Conservation (phyloP, 2,797 vertebrate genomes). For the Gouania willdenowi region DNA sequence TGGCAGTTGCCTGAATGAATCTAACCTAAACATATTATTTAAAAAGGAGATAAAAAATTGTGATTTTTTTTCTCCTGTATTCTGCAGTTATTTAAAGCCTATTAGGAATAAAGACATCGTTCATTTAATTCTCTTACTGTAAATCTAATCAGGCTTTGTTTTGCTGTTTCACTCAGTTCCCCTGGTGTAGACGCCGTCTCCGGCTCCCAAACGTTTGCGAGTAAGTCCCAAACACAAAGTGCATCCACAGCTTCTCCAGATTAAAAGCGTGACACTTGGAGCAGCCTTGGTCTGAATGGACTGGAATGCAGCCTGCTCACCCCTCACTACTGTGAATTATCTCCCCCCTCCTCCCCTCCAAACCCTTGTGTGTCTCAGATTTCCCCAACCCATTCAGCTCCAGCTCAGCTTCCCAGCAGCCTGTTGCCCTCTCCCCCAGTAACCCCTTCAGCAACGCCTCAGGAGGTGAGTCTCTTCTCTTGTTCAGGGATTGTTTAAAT, state of each 20-base stretch:
- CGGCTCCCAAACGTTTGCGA: constrained; percentile 71
- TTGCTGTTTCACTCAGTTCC: constrained; percentile 49
- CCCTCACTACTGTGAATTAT: constrained; percentile 37
- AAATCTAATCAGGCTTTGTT: background rate
- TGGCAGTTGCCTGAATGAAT: too few species aligned
- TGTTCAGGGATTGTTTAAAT: too few species aligned
- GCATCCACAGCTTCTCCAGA: constrained; percentile 12
- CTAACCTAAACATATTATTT: too few species aligned
- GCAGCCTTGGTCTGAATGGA: constrained; percentile 22
- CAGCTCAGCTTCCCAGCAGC: constrained; percentile 63
- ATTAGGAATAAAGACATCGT: too few species aligned
- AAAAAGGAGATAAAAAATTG: too few species aligned
- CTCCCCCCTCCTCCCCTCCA: constrained; percentile 4
- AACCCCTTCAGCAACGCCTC: constrained; percentile 85
- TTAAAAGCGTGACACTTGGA: constrained; percentile 21
- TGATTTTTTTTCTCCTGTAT: too few species aligned
- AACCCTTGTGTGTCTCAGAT: constrained; percentile 57
- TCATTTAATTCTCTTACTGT: too few species aligned
- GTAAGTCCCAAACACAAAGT: constrained; percentile 42
- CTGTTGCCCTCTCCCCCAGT: constrained; percentile 78
- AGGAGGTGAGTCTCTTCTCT: constrained; percentile 72
- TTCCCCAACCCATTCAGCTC: constrained; percentile 84
- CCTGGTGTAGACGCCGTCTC: constrained; percentile 67
- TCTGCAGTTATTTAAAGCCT: too few species aligned
- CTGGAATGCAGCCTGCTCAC: constrained; percentile 51